Base-by-base conservation (phyloP, 2,113 vertebrate genomes). In the Caranx ignobilis region DNA sequence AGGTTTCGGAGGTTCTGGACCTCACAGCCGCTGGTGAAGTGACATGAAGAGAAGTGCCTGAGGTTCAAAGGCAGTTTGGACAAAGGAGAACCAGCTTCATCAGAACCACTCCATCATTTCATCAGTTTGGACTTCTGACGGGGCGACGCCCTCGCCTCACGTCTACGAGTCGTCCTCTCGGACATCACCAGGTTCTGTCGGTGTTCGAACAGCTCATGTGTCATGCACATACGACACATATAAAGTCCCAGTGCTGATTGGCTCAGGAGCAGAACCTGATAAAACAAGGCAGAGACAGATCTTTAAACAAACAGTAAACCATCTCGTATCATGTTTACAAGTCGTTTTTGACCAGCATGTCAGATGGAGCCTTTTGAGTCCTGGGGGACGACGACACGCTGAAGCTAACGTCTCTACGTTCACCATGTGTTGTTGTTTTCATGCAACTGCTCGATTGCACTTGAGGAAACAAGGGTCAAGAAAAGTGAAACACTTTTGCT, bases 41-140 rank as follows among this genome's bases (percentile, higher is more conserved):
- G 76, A 80, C 54, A 31, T 64, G 72, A 75, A 63, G 83, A 87
- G 89, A 94, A 94, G 94, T 95, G 94, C 94, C 94, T 94, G 87
- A 86, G 31, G 82, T 78, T 90, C 71, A 68, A 43, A 86, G 83
- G 85, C 77, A 77, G 77, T 86, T 62, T 35, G 41, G 78, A 82
- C 16, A 11, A 31, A 19, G 35, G 26, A 52, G 54, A 89, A 71
- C 55, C 77, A 15, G 50, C 47, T 75, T 60, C 55, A 76, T 76
- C 61, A 66, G 45, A 35, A 43, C 3, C 9, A 67, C 43, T 63
- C 52, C 16, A 55, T 21, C 15, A n/a, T 77, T 50, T 71, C 26
- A 54, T 39, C 37, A 43, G 19, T 73, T 74, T 65, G 67, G 78
- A 71, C 64, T 45, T 83, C 65, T 73, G 71, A 76, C 37, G 21